phyloP scores from a whole-genome alignment of 1,140 invertebrate genomes.

The Drosophila kikkawai region DNA sequence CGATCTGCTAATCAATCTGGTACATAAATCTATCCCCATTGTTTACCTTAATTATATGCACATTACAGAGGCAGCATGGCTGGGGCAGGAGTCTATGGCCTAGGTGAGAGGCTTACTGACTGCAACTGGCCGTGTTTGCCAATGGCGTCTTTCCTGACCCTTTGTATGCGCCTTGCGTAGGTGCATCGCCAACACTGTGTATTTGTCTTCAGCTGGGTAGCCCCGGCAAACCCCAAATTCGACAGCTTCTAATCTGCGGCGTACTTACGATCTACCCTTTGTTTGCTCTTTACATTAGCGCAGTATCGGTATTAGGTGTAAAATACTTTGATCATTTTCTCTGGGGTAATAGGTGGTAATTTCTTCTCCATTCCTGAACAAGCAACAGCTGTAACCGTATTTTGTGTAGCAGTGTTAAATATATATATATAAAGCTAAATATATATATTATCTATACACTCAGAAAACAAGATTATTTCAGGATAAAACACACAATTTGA shows the following conservation, averaged over 20 bases:
- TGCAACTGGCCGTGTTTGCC: slow-evolving; percentile 53
- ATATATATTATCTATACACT: neutral
- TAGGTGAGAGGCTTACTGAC: slow-evolving; percentile 54
- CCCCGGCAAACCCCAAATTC: slow-evolving; percentile 13
- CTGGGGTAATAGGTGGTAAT: slow-evolving; percentile 10
- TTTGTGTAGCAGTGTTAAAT: neutral
- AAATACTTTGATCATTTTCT: slow-evolving; percentile 70
- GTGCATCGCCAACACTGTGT: slow-evolving; percentile 43
- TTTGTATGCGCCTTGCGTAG: slow-evolving; percentile 37
- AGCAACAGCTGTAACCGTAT: neutral
- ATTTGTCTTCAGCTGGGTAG: slow-evolving; percentile 24
- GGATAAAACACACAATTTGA: too few species aligned
- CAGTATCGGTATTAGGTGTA: slow-evolving; percentile 60
- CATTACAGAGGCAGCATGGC: slow-evolving; percentile 4
- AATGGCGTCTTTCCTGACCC: slow-evolving; percentile 44
- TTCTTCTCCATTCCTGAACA: neutral
- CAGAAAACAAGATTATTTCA: neutral
- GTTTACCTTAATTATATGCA: slow-evolving; percentile 66
- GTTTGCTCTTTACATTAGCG: slow-evolving; percentile 53
- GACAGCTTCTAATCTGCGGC: slow-evolving; percentile 40
- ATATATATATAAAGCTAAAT: neutral
- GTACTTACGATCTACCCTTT: slow-evolving; percentile 29
- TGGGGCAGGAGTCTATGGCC: slow-evolving; percentile 7
- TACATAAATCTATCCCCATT: slow-evolving; percentile 49
- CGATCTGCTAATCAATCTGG: slow-evolving; percentile 50